These are phyloP conservation scores for Salvelinus alpinus DNA, from an alignment of 2,113 vertebrate genomes.

Conservation along the genomic window DNA sequence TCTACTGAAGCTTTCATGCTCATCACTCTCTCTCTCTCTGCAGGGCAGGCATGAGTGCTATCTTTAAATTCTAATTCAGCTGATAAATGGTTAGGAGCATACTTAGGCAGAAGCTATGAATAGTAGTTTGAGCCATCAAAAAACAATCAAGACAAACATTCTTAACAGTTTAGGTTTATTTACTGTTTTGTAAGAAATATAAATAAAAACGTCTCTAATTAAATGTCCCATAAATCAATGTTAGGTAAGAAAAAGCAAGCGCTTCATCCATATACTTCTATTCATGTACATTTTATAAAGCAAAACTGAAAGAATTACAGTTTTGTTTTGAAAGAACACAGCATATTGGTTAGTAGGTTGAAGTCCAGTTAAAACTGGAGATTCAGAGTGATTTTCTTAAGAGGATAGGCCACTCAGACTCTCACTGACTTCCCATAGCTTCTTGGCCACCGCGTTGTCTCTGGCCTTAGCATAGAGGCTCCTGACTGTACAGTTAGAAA, in stretches of 20 bases:
- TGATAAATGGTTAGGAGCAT: background rate
- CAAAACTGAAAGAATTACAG: background rate
- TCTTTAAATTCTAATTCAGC: background rate
- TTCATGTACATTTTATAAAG: background rate
- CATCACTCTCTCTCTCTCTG: background rate
- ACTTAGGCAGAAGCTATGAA: background rate
- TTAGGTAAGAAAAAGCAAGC: too few relatives aligned
- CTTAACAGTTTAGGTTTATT: too few relatives aligned
- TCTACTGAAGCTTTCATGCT: background rate
- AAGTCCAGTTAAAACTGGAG: background rate
- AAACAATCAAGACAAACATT: too few relatives aligned
- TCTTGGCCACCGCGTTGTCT: slow-evolving; percentile 58
- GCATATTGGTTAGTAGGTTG: background rate
- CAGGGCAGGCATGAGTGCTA: background rate
- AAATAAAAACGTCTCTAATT: too few relatives aligned
- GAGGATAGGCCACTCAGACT: slow-evolving; percentile 48
- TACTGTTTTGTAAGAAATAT: too few relatives aligned
- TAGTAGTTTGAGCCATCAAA: background rate
- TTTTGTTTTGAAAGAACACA: background rate
- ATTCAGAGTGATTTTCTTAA: background rate
- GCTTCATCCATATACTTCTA: background rate
- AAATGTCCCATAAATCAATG: too few relatives aligned
- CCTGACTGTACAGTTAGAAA: slow-evolving; percentile 56
- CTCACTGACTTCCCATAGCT: slow-evolving; percentile 69
- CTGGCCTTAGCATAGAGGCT: slow-evolving; percentile 45